Conservation (phyloP, 2,888 invertebrate genomes). For the Tachina fera region DNA sequence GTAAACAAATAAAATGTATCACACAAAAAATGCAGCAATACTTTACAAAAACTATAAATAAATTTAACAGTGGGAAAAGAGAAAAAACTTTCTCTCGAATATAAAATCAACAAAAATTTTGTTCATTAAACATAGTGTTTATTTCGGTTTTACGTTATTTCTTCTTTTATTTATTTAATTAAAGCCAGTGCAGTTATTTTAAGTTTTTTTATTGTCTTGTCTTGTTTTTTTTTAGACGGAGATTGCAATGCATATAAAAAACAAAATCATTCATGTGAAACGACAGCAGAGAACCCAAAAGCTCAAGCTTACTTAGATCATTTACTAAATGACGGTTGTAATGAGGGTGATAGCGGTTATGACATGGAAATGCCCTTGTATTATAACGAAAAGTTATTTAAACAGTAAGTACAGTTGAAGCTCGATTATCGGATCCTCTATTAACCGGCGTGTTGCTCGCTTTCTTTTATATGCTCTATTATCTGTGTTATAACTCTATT, state of each 20-base stretch:
- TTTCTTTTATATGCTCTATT: too few species aligned
- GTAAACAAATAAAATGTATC: conserved; percentile 9
- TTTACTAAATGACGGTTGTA: conserved; percentile 78
- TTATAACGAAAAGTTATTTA: conserved; percentile 87
- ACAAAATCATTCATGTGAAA: background rate
- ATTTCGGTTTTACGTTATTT: background rate
- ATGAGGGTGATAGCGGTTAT: conserved; percentile 79
- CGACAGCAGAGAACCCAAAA: conserved; percentile 67
- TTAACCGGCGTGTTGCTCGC: too few species aligned
- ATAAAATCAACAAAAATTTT: conserved; percentile 16
- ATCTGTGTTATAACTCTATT: too few species aligned
- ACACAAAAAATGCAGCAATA: background rate
- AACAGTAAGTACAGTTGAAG: conserved; percentile 83
- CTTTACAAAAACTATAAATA: background rate
- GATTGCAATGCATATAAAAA: conserved; percentile 5
- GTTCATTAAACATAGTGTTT: conserved; percentile 7
- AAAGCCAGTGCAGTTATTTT: background rate
- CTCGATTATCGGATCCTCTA: too few species aligned
- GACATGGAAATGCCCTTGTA: conserved; percentile 86
- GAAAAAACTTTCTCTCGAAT: conserved; percentile 57
- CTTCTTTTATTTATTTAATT: background rate
- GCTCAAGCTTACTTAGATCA: conserved; percentile 79
- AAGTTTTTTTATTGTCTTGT: background rate
- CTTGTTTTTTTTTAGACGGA: conserved; percentile 33
- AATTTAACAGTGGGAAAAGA: background rate